Evolutionary conservation across 2,888 invertebrate genomes (phyloP).

Genomic region (Hydropsyche betteni): DNA sequence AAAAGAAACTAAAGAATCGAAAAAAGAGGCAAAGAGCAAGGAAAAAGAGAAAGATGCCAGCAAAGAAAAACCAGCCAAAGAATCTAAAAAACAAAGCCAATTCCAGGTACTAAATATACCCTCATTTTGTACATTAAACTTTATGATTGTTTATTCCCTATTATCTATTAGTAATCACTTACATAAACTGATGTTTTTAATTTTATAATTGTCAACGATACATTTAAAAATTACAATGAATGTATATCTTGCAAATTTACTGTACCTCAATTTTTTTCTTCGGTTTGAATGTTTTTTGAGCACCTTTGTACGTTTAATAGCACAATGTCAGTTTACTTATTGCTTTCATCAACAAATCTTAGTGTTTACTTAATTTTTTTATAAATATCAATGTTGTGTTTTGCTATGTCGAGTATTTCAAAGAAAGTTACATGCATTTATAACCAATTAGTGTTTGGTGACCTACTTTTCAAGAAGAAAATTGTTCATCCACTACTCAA

Average conservation of each 20-base stretch:
- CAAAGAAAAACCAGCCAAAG: constrained; percentile 69
- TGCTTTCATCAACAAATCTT: background rate
- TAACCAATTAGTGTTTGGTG: too few relatives aligned
- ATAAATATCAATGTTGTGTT: constrained; percentile 7
- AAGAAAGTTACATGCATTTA: too few relatives aligned
- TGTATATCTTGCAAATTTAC: too few relatives aligned
- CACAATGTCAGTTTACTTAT: background rate
- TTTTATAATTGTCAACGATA: too few relatives aligned
- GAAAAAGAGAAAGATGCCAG: constrained; percentile 70
- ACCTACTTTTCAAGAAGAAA: too few relatives aligned
- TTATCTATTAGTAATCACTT: background rate
- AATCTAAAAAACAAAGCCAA: constrained; percentile 71
- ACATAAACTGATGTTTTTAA: too few relatives aligned
- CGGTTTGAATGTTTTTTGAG: background rate
- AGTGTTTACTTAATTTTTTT: background rate
- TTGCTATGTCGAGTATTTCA: background rate
- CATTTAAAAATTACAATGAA: too few relatives aligned
- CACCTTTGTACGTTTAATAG: constrained; percentile 8
- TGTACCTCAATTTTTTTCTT: background rate
- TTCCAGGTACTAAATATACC: constrained; percentile 66
- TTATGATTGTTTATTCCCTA: background rate
- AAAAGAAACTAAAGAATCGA: constrained; percentile 59
- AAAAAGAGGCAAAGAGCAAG: constrained; percentile 68
- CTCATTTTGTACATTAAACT: background rate
- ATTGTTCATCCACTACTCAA: too few relatives aligned